Evolutionary conservation across 2,888 invertebrate genomes (phyloP).

Genomic region (Tillus elongatus): DNA sequence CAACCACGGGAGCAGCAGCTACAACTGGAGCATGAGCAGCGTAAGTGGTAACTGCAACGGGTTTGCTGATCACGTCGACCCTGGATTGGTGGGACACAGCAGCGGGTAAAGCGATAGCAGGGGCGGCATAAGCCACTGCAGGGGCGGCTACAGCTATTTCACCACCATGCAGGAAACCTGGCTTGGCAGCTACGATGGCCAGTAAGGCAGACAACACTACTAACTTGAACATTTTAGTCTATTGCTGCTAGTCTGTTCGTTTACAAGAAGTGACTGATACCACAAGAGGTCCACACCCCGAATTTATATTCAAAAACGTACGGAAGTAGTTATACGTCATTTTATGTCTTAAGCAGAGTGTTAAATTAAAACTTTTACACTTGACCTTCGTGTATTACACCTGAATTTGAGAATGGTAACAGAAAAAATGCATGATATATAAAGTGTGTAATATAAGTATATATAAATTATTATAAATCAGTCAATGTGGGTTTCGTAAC

Average conservation of each 20-base stretch:
- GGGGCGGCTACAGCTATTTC: slow-evolving; percentile 23
- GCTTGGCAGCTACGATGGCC: slow-evolving; percentile 48
- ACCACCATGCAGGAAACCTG: slow-evolving; percentile 34
- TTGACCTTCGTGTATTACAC: too few species aligned
- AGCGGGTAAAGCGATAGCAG: slow-evolving; percentile 21
- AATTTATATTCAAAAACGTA: too few species aligned
- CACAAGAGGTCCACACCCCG: too few species aligned
- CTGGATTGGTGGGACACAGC: slow-evolving; percentile 39
- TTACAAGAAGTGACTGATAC: not conserved
- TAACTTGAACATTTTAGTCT: slow-evolving; percentile 14
- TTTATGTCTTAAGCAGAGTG: too few species aligned
- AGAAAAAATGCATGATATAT: too few species aligned
- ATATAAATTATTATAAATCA: too few species aligned
- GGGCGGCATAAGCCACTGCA: slow-evolving; percentile 13
- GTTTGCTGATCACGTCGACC: slow-evolving; percentile 37
- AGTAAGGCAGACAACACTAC: slow-evolving; percentile 38
- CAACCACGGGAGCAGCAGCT: not conserved
- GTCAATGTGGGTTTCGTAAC: too few species aligned
- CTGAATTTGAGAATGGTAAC: too few species aligned
- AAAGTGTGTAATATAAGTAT: too few species aligned
- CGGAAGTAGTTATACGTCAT: too few species aligned
- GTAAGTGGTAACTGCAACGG: slow-evolving; percentile 19
- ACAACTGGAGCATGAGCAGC: not conserved
- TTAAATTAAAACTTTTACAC: too few species aligned
- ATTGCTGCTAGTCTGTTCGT: not conserved